A percentile compares a stretch with the other conserved stretches of the same genome.
Conservation (phyloP, 2,888 invertebrate species). For the Escarpia spicata region DNA sequence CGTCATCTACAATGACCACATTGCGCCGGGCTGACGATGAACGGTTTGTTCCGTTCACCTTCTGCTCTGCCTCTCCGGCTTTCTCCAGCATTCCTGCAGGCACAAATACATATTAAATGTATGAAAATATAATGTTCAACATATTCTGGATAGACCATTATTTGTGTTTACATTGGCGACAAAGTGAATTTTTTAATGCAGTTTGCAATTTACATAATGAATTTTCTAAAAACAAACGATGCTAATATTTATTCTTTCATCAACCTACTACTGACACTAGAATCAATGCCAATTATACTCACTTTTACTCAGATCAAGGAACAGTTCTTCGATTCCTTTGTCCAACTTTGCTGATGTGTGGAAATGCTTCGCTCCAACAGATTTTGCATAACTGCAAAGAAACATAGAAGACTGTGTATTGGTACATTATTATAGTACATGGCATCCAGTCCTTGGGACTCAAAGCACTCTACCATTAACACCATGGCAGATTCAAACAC, state of each 20-base stretch:
- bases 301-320: conserved; percentile 81
- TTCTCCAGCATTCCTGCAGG: conserved; percentile 34
- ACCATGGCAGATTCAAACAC: too few species aligned
- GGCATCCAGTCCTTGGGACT: not conserved
- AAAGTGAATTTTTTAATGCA: too few species aligned
- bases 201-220: too few species aligned
- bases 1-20: conserved; percentile 39
- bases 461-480: too few species aligned
- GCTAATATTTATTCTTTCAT: too few species aligned
- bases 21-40: conserved; percentile 29
- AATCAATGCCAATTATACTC: conserved; percentile 23
- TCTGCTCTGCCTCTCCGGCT: conserved; percentile 24
- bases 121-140: not conserved
- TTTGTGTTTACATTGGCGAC: too few species aligned
- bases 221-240: too few species aligned
- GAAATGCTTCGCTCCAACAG: conserved; percentile 91
- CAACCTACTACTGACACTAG: not conserved
- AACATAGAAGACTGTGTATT: not conserved
- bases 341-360: conserved; percentile 94
- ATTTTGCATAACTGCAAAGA: conserved; percentile 80
- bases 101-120: not conserved
- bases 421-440: not conserved
- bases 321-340: conserved; percentile 90
- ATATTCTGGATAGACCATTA: not conserved
- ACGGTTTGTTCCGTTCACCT: not conserved